Base-by-base conservation (phyloP, 2,888 invertebrate species). In the Eristalis intricaria region DNA sequence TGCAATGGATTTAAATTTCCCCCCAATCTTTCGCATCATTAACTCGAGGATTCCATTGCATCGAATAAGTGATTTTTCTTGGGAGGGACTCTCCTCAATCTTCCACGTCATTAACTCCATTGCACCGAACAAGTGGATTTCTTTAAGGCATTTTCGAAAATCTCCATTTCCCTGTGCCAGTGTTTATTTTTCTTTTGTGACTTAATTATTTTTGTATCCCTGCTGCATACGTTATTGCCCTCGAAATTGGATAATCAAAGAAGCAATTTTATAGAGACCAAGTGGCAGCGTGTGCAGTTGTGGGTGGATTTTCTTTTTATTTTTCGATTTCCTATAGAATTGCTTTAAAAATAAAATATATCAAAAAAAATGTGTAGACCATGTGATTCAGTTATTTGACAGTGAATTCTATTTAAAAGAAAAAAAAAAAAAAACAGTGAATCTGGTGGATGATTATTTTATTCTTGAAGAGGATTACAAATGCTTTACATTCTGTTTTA, bases 201-300 rank as follows among this genome's bases (percentile, higher is more conserved):
- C 38, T 38, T 11, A 13, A 38, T 56, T 56, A 56, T 56, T 56
- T 56, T n/a, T 56, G 38, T 38, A 38, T 11, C 38, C 22, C 8
- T 56, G 56, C n/a, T 56, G 56, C 22, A 56, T 7, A 56, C n/a
- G 19, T 56, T 13, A 63, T 32, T 73, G 73, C 61, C 73, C 43
- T 23, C 0, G 26, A 19, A 61, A 63, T 43, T 63, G 73, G 73
- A 73, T 43, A 73, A 23, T 23, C 40, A 32, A 63, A 63, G 7
- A 56, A n/a, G 8, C 38, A 13, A 38, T 71, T 63, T 15, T 5
- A 26, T 61, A 56, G 19, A 73, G 73, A 32, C 73, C 73, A 73
- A 63, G 29, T 73, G 71, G 61, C 61, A 71, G 61, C 19, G 19
- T 56, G 56, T 56, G 38, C 13, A 38, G 38, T 4, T 19, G 2